phyloP scores from a whole-genome alignment of 2,888 invertebrate genomes.

The Watsonalla binaria region DNA sequence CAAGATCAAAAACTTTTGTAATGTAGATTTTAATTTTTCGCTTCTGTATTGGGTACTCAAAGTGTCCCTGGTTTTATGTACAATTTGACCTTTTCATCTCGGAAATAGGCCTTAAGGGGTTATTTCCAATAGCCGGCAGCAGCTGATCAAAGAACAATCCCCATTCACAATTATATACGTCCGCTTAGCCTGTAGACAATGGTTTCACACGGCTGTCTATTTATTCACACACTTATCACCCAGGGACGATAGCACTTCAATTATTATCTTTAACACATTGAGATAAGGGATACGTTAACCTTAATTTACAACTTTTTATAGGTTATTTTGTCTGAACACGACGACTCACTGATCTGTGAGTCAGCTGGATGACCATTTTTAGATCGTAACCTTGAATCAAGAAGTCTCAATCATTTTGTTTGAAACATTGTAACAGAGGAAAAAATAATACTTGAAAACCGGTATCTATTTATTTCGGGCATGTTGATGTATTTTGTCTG shows the following conservation, averaged over 20 bases:
- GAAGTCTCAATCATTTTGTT: neutral
- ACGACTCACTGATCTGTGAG: constrained; percentile 20
- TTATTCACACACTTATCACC: constrained; percentile 46
- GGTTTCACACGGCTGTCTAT: constrained; percentile 38
- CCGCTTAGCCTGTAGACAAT: constrained; percentile 8
- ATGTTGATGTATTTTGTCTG: neutral
- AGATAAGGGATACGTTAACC: constrained; percentile 20
- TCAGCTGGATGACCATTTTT: constrained; percentile 12
- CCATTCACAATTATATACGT: neutral
- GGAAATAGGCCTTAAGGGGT: neutral
- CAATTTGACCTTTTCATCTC: too few relatives aligned
- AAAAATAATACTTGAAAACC: neutral
- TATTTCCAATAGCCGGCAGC: neutral
- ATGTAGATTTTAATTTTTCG: too few relatives aligned
- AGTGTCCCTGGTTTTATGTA: too few relatives aligned
- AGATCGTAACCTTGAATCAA: neutral
- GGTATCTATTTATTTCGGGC: too few relatives aligned
- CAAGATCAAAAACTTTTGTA: too few relatives aligned
- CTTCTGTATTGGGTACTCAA: too few relatives aligned
- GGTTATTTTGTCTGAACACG: constrained; percentile 18
- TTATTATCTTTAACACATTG: constrained; percentile 19
- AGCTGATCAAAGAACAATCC: neutral
- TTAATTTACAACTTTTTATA: constrained; percentile 12
- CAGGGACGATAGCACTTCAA: constrained; percentile 16
- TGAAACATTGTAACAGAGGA: neutral